phyloP scores from a whole-genome alignment of 2,888 invertebrate genomes.

The Anthophora plumipes region DNA sequence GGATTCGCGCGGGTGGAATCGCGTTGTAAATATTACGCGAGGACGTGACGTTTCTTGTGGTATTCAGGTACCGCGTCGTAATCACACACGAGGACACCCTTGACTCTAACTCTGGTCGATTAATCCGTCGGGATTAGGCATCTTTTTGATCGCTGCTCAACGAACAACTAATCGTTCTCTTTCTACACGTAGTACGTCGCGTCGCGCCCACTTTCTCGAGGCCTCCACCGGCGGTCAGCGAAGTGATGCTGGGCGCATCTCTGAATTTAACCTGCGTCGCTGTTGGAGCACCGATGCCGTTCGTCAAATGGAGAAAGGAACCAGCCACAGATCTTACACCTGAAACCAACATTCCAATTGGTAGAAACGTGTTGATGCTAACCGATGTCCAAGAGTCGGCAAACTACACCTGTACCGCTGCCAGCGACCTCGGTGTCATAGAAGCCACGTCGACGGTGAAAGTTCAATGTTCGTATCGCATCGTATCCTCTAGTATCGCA shows the following conservation, averaged over 20 bases:
- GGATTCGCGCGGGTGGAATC: conserved; percentile 51
- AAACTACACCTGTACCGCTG: conserved; percentile 98
- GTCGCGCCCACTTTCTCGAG: conserved; percentile 98
- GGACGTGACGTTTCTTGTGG: conserved; percentile 45
- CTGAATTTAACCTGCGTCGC: conserved; percentile 98
- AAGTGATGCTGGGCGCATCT: conserved; percentile 96
- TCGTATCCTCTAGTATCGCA: not conserved
- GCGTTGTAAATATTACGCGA: conserved; percentile 47
- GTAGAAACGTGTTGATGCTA: conserved; percentile 94
- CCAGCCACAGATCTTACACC: conserved; percentile 93
- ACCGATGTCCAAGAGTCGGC: conserved; percentile 95
- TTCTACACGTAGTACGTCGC: conserved; percentile 90
- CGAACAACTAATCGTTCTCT: too few relatives aligned
- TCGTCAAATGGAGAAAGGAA: conserved; percentile 96
- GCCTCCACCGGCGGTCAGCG: conserved; percentile 93
- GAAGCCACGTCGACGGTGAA: conserved; percentile 95
- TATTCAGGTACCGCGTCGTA: not conserved
- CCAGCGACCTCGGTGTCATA: conserved; percentile 96
- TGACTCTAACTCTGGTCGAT: not conserved
- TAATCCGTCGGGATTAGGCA: too few relatives aligned
- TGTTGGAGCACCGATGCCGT: conserved; percentile 99
- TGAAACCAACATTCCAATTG: conserved; percentile 93
- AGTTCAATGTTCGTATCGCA: conserved; percentile 94
- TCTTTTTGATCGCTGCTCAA: too few relatives aligned
- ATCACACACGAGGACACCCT: conserved; percentile 38